phyloP scores from a whole-genome alignment of 2,113 vertebrate genomes.

The Apus apus region DNA sequence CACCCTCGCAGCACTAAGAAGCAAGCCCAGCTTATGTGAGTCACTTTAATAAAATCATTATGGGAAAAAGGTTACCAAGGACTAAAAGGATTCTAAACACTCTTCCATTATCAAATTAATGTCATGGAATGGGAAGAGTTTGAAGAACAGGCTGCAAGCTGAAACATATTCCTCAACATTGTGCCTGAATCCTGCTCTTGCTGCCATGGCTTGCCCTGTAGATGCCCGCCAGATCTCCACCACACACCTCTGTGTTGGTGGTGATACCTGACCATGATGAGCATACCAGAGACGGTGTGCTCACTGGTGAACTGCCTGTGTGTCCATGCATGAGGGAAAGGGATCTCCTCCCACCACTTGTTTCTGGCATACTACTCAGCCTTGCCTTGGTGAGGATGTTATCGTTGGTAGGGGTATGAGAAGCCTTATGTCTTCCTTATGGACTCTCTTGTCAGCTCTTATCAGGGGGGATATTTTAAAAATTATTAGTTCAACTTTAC shows the following conservation, averaged over 20 bases:
- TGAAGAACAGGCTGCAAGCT: background rate
- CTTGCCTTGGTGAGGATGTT: background rate
- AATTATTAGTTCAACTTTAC: background rate
- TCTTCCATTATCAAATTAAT: background rate
- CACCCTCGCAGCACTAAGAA: background rate
- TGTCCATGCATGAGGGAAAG: background rate
- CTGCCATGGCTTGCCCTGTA: background rate
- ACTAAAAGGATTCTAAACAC: background rate
- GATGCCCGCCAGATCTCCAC: background rate
- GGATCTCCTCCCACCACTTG: background rate
- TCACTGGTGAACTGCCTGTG: background rate
- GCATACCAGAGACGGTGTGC: background rate
- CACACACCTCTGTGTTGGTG: background rate
- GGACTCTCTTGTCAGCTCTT: background rate
- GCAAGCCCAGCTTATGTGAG: background rate
- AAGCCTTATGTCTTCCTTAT: background rate
- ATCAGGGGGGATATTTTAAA: fast-evolving
- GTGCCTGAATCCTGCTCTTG: background rate
- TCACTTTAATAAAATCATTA: background rate
- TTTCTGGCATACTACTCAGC: background rate
- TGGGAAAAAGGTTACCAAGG: background rate
- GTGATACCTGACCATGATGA: background rate
- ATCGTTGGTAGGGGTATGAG: background rate
- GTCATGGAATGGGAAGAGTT: background rate
- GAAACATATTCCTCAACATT: background rate